phyloP scores from a whole-genome alignment of 2,888 invertebrate genomes.

The Eristalis arbustorum region DNA sequence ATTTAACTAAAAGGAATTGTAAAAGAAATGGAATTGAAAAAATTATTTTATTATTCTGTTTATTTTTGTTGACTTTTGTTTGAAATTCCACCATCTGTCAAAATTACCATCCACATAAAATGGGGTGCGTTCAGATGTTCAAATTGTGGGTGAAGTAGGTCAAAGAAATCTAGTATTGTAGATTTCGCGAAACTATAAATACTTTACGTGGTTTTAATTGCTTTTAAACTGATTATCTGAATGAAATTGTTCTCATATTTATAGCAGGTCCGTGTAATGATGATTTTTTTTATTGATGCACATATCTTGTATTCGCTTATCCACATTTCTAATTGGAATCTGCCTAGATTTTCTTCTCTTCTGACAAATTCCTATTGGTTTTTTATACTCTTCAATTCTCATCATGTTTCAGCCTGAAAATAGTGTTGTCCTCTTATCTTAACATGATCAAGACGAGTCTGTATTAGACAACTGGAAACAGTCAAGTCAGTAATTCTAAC shows the following conservation, averaged over 20 bases:
- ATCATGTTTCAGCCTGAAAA: too few relatives aligned
- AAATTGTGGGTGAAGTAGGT: background rate
- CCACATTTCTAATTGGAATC: too few relatives aligned
- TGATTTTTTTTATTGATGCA: background rate
- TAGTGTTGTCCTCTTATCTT: too few relatives aligned
- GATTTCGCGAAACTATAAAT: background rate
- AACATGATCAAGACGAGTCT: too few relatives aligned
- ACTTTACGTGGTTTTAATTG: background rate
- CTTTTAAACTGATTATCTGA: background rate
- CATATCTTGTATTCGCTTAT: too few relatives aligned
- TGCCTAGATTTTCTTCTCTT: too few relatives aligned
- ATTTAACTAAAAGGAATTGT: constrained; percentile 58
- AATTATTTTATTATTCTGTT: constrained; percentile 65
- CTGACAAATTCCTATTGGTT: too few relatives aligned
- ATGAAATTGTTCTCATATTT: too few relatives aligned
- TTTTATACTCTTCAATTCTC: too few relatives aligned
- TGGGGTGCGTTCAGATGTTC: constrained; percentile 11
- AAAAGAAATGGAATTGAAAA: constrained; percentile 53
- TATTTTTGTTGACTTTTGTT: constrained; percentile 71
- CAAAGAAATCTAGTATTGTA: constrained; percentile 11
- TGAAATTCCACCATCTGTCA: constrained; percentile 67
- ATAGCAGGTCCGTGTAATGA: too few relatives aligned
- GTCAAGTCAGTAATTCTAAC: too few relatives aligned
- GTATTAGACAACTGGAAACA: too few relatives aligned
- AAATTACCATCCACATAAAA: constrained; percentile 18